These are phyloP conservation scores for Papilio aristodemus DNA, from an alignment of 1,140 invertebrate genomes.

Conservation along the genomic window DNA sequence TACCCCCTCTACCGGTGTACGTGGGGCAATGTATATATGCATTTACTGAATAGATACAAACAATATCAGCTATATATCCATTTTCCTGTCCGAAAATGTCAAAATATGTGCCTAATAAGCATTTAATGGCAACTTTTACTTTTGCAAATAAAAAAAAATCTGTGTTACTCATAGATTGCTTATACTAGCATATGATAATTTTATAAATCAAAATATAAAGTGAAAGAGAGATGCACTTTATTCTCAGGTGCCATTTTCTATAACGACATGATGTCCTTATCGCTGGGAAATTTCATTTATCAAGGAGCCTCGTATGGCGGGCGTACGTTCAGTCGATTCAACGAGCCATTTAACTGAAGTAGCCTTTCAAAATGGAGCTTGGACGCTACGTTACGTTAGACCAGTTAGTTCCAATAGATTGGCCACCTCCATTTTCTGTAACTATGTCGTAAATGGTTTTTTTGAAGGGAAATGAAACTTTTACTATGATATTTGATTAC, in stretches of 20 bases:
- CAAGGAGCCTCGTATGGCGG: conserved; percentile 21
- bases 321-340: conserved; percentile 19
- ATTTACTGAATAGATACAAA: too few relatives aligned
- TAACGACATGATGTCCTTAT: conserved; percentile 6
- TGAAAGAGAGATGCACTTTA: neutral
- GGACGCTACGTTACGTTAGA: conserved; percentile 20
- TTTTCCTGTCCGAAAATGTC: too few relatives aligned
- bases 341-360: conserved; percentile 30
- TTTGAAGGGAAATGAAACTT: neutral
- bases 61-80: too few relatives aligned
- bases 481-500: neutral
- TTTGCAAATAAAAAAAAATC: too few relatives aligned
- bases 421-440: conserved; percentile 18
- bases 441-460: conserved; percentile 2
- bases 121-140: too few relatives aligned
- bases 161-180: neutral
- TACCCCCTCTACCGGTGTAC: too few relatives aligned
- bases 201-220: neutral
- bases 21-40: too few relatives aligned
- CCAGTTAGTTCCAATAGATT: conserved; percentile 32
- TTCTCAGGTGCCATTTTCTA: conserved; percentile 13
- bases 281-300: conserved; percentile 22
- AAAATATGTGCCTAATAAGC: too few relatives aligned
- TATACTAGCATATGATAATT: too few relatives aligned
- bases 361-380: conserved; percentile 21